A percentile compares a stretch with the other conserved stretches of the same genome.
Conservation (phyloP, 2,797 vertebrate genomes). For the Spheniscus humboldti region DNA sequence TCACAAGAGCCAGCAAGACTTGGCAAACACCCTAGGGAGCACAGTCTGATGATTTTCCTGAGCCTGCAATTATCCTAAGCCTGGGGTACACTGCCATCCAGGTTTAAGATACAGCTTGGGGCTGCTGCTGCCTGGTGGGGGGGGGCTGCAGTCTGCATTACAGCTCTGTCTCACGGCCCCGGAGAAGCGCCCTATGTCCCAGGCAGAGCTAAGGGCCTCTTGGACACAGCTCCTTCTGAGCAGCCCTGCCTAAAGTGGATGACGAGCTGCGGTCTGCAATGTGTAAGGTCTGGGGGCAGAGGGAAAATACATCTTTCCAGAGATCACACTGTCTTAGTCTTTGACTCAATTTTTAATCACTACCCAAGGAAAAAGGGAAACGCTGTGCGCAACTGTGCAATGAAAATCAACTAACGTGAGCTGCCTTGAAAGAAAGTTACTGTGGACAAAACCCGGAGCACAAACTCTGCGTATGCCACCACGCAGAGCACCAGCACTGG, state of each 20-base stretch:
- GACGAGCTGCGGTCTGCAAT: fast-evolving
- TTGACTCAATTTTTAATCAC: neutral
- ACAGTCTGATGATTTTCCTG: neutral
- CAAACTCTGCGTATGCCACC: neutral
- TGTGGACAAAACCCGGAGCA: neutral
- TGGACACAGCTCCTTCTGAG: neutral
- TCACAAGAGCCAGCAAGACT: neutral
- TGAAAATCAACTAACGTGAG: neutral
- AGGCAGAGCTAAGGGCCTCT: neutral
- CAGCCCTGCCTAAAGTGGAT: neutral
- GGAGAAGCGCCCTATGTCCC: fast-evolving
- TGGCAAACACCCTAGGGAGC: neutral
- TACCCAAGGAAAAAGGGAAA: neutral
- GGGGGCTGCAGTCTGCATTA: neutral
- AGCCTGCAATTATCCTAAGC: neutral
- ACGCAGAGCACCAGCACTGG: neutral
- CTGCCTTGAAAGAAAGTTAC: neutral
- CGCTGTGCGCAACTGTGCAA: neutral
- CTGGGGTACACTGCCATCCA: neutral
- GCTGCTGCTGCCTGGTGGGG: neutral
- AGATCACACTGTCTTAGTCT: neutral
- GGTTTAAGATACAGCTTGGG: neutral
- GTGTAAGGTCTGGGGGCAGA: neutral
- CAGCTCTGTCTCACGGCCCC: neutral
- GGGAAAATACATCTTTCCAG: neutral